Base-by-base conservation (phyloP, 1,140 invertebrate genomes). In the Chrysoperla carnea region DNA sequence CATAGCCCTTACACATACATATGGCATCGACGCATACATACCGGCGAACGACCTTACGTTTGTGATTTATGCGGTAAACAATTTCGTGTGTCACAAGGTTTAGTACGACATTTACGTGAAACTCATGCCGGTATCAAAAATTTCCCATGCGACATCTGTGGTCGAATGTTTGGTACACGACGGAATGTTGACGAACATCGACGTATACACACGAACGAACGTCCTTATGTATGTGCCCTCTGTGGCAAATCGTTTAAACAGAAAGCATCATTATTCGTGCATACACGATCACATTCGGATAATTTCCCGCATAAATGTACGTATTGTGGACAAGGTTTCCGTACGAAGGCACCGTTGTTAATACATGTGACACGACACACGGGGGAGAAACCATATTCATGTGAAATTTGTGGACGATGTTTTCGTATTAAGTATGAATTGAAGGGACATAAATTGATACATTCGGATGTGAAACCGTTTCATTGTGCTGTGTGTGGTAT, bases 61-160 rank as follows among this genome's bases (percentile, higher is more conserved):
- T 86, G 83, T 51, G 70, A 75, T 45, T 56, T 79, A 1, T 85
- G 81, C 53, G 78, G 78, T 0, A 83, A 81, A 53, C 72, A 75
- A 43, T 86, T 84, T 56, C 62, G 75, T 13, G 68, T 76, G 11
- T 68, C 68, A 3, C 66, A 70, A 52, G 73, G 75, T 6, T 54
- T 78, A 12, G 64, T 65, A 6, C 59, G 73, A 11, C 78, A 81
- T 52, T 39, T 77, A 13, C 64, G 67, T 11, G 70, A 76, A 41
- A 75, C 76, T 0, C 78, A 81, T 50, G 69, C 73, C 29, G 61
- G 68, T 0, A 65, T 73, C 1, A 72, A 72, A 46, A 70, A 73
- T 42, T 67, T 70, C 46, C 48, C 62, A 0, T 73, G 71, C 50
- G 69, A 72, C 41, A 50, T 72, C 28, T 74, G 72, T 48, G 63